These are phyloP conservation scores for Macroteleia sp. DNA, from an alignment of 2,888 invertebrate genomes.

Conservation along the genomic window DNA sequence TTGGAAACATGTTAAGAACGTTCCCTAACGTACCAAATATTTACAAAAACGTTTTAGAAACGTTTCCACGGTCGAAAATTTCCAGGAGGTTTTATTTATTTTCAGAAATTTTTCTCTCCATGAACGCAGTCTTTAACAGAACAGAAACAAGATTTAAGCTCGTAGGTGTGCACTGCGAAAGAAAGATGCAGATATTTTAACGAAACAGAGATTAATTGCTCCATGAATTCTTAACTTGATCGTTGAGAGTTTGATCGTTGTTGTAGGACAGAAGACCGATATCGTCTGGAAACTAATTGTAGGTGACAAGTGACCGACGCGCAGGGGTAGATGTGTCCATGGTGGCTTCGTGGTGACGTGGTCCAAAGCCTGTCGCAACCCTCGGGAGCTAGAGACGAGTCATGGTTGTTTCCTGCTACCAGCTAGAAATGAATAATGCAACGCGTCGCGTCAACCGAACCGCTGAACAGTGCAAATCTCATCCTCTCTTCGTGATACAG, in stretches of 20 bases:
- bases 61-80: no score
- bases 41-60: no score
- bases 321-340: slow-evolving; percentile 51
- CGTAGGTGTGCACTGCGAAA: no score
- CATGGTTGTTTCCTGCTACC: slow-evolving; percentile 74
- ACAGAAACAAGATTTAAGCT: no score
- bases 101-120: no score
- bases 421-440: slow-evolving; percentile 80
- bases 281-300: slow-evolving; percentile 70
- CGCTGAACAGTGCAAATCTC: slow-evolving; percentile 77
- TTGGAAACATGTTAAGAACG: no score
- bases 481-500: slow-evolving; percentile 70
- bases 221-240: not conserved
- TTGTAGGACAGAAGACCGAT: slow-evolving; percentile 30
- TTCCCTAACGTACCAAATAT: no score
- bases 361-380: slow-evolving; percentile 67
- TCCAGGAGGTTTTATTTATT: no score
- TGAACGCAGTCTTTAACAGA: no score
- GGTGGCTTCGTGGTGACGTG: slow-evolving; percentile 73
- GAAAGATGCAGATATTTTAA: no score
- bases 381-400: slow-evolving; percentile 69
- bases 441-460: slow-evolving; percentile 78
- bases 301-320: slow-evolving; percentile 71
- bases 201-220: not conserved
- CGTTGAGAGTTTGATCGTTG: slow-evolving; percentile 25